phyloP scores from a whole-genome alignment of 1,140 invertebrate species.

The Drosophila obscura region DNA sequence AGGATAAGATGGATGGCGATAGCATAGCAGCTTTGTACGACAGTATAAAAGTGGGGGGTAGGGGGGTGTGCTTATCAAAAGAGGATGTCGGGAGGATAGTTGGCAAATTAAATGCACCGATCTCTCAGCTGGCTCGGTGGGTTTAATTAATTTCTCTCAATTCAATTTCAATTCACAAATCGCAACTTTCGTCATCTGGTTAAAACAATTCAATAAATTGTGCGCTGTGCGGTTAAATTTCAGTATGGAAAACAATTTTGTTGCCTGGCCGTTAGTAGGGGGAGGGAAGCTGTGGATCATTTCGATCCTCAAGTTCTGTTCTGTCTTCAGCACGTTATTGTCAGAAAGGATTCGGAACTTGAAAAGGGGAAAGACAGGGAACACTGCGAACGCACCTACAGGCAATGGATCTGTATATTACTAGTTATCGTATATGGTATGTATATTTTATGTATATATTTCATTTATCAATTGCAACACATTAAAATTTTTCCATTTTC shows the following conservation, averaged over 20 bases:
- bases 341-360: not conserved
- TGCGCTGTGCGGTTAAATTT: not conserved
- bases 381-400: not conserved
- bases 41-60: slow-evolving; percentile 23
- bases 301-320: no score
- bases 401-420: slow-evolving; percentile 23
- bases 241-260: no score
- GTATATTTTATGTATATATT: slow-evolving; percentile 59
- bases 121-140: slow-evolving; percentile 73
- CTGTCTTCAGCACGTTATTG: not conserved
- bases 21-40: no score
- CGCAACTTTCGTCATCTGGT: not conserved
- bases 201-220: slow-evolving; percentile 2
- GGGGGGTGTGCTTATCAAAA: slow-evolving; percentile 54
- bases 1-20: not conserved
- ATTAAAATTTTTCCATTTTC: slow-evolving; percentile 67
- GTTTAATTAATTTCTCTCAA: slow-evolving; percentile 48
- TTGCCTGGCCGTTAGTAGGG: no score
- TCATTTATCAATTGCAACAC: slow-evolving; percentile 74
- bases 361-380: not conserved
- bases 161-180: slow-evolving; percentile 35
- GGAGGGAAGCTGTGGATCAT: no score
- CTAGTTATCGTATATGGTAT: slow-evolving; percentile 25
- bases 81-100: not conserved
- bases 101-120: slow-evolving; percentile 75